A percentile compares a stretch with the other conserved stretches of the same genome.
Conservation (phyloP, 2,888 invertebrate genomes). For the Oscheius sp. region DNA sequence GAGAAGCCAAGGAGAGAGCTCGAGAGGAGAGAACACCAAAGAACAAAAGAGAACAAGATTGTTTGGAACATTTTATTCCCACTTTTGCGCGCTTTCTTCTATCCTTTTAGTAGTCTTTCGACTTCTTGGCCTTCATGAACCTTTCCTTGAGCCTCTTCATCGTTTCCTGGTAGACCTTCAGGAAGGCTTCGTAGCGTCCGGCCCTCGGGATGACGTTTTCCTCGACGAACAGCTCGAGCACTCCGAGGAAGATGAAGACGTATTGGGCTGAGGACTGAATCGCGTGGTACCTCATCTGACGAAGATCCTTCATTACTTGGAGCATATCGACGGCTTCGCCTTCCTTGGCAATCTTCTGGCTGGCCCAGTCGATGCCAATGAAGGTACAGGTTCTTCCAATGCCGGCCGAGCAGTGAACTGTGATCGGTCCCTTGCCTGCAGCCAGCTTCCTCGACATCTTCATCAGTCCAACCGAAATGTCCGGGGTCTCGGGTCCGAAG, state of each 20-base stretch:
- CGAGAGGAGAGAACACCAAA: no score
- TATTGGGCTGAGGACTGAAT: conserved; percentile 33
- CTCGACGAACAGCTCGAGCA: conserved; percentile 28
- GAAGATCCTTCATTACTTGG: conserved; percentile 26
- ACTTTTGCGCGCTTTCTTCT: no score
- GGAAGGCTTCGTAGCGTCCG: not conserved
- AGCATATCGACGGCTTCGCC: conserved; percentile 5
- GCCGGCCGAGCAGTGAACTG: conserved; percentile 63
- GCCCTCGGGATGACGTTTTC: conserved; percentile 2
- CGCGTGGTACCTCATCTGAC: conserved; percentile 20
- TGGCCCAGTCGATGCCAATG: conserved; percentile 37
- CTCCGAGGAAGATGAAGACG: conserved; percentile 34
- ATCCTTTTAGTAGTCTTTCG: no score
- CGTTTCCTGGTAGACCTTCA: not conserved
- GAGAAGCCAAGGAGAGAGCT: no score
- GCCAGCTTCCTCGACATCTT: conserved; percentile 13
- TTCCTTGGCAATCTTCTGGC: conserved; percentile 25
- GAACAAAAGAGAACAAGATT: no score
- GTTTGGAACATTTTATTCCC: no score
- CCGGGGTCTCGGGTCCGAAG: conserved; percentile 42
- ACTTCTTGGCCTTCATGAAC: not conserved
- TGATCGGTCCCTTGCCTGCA: conserved; percentile 42
- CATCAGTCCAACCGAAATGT: conserved; percentile 39
- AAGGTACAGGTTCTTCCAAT: conserved; percentile 59
- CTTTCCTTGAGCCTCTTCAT: conserved; percentile 8